A percentile compares a stretch with the other conserved stretches of the same genome.
These are phyloP conservation scores for Troides helena DNA, from an alignment of 2,888 invertebrate species.

Conservation along the genomic window DNA sequence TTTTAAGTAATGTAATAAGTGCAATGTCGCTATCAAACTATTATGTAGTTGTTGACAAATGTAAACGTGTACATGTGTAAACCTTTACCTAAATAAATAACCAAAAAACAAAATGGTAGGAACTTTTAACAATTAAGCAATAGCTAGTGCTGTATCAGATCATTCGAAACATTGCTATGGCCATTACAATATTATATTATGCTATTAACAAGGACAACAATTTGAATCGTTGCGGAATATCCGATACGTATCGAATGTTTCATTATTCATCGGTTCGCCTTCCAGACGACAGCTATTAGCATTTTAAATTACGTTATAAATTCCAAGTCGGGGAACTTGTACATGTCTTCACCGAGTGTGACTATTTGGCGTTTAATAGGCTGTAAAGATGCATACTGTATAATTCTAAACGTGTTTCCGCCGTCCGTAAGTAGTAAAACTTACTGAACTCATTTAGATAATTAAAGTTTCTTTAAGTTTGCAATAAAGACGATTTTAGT, in stretches of 20 bases:
- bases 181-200: conserved; percentile 16
- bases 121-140: too few relatives aligned
- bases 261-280: conserved; percentile 64
- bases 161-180: too few relatives aligned
- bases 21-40: too few relatives aligned
- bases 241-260: conserved; percentile 59
- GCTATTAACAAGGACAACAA: conserved; percentile 26
- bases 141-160: too few relatives aligned
- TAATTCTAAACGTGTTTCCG: not conserved
- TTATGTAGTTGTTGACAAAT: too few relatives aligned
- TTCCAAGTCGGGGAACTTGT: conserved; percentile 37
- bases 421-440: not conserved
- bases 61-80: too few relatives aligned
- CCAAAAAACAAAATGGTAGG: too few relatives aligned
- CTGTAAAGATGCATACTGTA: not conserved
- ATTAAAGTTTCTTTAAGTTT: not conserved
- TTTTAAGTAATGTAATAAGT: too few relatives aligned
- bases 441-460: not conserved
- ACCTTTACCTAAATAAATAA: too few relatives aligned
- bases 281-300: conserved; percentile 69
- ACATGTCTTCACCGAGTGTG: conserved; percentile 10
- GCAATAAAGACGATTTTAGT: not conserved
- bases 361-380: conserved; percentile 20
- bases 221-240: conserved; percentile 50
- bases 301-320: conserved; percentile 74